These are phyloP conservation scores for Mormyrus proboscirostris DNA, from an alignment of 2,797 vertebrate species.

Conservation along the genomic window DNA sequence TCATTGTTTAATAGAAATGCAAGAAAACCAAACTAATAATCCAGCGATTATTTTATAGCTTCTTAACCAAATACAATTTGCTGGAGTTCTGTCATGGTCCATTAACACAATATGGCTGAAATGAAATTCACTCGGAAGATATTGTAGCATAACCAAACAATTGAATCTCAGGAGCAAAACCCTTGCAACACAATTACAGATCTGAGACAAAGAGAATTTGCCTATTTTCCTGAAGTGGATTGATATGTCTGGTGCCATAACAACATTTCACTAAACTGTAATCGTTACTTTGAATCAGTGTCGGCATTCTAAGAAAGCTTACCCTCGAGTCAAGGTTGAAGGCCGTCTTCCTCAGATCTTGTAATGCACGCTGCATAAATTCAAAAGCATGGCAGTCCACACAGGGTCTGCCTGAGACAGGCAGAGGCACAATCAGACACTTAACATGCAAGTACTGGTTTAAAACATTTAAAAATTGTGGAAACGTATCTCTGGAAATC, in stretches of 20 bases:
- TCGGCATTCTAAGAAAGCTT: conserved; percentile 30
- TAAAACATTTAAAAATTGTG: background rate
- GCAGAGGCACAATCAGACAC: background rate
- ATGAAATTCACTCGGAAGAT: background rate
- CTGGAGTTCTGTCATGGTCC: background rate
- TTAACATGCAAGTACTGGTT: background rate
- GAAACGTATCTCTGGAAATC: background rate
- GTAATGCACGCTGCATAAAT: conserved; percentile 94
- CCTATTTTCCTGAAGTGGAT: background rate
- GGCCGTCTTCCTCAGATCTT: conserved; percentile 85
- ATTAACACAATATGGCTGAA: background rate
- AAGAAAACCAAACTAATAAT: background rate
- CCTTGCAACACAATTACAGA: background rate
- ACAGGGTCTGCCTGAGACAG: conserved; percentile 76
- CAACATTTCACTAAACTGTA: background rate
- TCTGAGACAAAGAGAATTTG: background rate
- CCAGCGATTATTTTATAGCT: background rate
- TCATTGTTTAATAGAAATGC: background rate
- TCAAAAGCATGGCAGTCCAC: conserved; percentile 94
- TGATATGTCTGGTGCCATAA: background rate
- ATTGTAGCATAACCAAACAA: background rate
- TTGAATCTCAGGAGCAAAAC: background rate
- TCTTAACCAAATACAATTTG: background rate
- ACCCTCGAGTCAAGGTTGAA: conserved; percentile 83
- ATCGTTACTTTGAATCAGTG: background rate